phyloP scores from a whole-genome alignment of 1,140 invertebrate genomes.

The Lutraria rhynchaena region DNA sequence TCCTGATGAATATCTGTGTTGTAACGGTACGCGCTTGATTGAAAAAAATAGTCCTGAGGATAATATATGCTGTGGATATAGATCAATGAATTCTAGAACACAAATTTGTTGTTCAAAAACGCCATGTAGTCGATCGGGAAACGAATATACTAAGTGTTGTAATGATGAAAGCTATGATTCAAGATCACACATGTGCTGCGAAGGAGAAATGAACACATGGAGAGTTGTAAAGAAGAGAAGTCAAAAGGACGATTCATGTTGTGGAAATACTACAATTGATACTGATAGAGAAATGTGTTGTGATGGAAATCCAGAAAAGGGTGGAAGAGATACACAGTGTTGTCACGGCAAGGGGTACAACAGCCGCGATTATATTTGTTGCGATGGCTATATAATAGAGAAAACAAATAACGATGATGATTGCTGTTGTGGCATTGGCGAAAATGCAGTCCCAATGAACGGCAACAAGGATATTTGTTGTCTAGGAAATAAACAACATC shows the following conservation, averaged over 20 bases:
- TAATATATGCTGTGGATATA: constrained; percentile 21
- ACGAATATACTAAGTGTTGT: constrained; percentile 26
- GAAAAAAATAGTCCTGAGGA: constrained; percentile 21
- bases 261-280: constrained; percentile 34
- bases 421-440: constrained; percentile 23
- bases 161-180: constrained; percentile 34
- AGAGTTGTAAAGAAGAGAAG: neutral
- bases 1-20: constrained; percentile 16
- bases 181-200: constrained; percentile 19
- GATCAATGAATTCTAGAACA: neutral
- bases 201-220: neutral
- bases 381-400: constrained; percentile 12
- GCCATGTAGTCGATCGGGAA: neutral
- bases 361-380: constrained; percentile 8
- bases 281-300: constrained; percentile 32
- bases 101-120: constrained; percentile 12
- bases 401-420: constrained; percentile 11
- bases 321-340: constrained; percentile 3
- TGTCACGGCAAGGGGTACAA: constrained; percentile 1
- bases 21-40: neutral
- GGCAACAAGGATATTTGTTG: constrained; percentile 16
- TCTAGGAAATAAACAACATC: constrained; percentile 1
- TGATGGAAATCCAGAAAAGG: constrained; percentile 12
- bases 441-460: neutral
- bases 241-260: constrained; percentile 11